Evolutionary conservation across 2,888 invertebrate genomes (phyloP).

Genomic region (Steinernema scapterisci): DNA sequence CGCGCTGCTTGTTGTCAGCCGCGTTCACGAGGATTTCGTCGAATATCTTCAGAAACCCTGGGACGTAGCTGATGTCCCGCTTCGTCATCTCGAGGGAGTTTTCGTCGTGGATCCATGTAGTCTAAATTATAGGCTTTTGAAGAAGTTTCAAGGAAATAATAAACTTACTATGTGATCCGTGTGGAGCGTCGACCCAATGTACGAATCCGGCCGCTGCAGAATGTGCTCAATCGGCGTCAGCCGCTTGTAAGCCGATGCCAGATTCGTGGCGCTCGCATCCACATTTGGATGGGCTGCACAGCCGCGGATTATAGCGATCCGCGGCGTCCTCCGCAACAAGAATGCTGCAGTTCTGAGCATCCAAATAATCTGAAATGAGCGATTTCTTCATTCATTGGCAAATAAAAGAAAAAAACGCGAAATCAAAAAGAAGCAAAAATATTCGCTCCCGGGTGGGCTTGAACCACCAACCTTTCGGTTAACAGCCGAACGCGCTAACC

Average conservation of each 20-base stretch:
- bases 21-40: slow-evolving; percentile 92
- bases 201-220: slow-evolving; percentile 21
- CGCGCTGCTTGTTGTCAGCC: slow-evolving; percentile 54
- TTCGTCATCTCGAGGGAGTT: slow-evolving; percentile 79
- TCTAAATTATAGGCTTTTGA: slow-evolving; percentile 72
- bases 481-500: slow-evolving; percentile 66
- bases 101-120: slow-evolving; percentile 88
- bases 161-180: slow-evolving; percentile 5
- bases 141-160: neutral
- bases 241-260: neutral
- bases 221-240: slow-evolving; percentile 24
- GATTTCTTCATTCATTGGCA: too few relatives aligned
- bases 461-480: slow-evolving; percentile 67
- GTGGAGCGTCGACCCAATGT: slow-evolving; percentile 24
- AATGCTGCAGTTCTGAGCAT: neutral
- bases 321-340: neutral
- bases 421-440: slow-evolving; percentile 9
- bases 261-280: neutral
- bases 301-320: neutral
- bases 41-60: slow-evolving; percentile 95
- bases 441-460: slow-evolving; percentile 59
- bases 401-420: neutral
- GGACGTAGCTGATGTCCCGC: slow-evolving; percentile 85
- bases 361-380: too few relatives aligned
- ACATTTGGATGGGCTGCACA: neutral